These are phyloP conservation scores for Hypomecis punctinalis DNA, from an alignment of 2,888 invertebrate genomes.

Conservation along the genomic window DNA sequence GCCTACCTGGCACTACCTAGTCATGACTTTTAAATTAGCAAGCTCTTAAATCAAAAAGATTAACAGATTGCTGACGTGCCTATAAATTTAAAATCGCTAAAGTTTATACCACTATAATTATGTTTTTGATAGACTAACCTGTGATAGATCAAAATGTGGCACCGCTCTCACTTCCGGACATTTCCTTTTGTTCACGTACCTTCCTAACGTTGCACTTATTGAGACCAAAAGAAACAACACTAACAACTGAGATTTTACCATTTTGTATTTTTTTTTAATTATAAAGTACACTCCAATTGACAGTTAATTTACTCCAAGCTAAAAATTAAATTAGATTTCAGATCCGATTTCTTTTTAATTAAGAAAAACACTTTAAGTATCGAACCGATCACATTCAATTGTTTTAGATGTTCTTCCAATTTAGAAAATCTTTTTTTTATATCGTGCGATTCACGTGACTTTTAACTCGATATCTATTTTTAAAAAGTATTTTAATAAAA, in stretches of 20 bases:
- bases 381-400: neutral
- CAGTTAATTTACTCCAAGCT: no score
- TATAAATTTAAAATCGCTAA: conserved; percentile 14
- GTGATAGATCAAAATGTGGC: conserved; percentile 91
- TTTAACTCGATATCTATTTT: neutral
- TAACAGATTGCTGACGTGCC: conserved; percentile 17
- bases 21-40: conserved; percentile 20
- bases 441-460: neutral
- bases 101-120: conserved; percentile 32
- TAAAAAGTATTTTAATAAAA: conserved; percentile 8
- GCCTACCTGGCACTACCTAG: conserved; percentile 7
- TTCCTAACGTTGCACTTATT: conserved; percentile 51
- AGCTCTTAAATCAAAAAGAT: conserved; percentile 28
- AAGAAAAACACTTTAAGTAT: neutral
- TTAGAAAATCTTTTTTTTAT: neutral
- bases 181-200: conserved; percentile 87
- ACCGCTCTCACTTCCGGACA: conserved; percentile 92
- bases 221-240: conserved; percentile 52
- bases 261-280: conserved; percentile 3
- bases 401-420: neutral
- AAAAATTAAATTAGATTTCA: no score
- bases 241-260: conserved; percentile 49
- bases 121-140: conserved; percentile 74
- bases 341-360: neutral
- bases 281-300: no score